phyloP scores from a whole-genome alignment of 2,113 vertebrate genomes.

The Machaerirhynchus nigripectus region DNA sequence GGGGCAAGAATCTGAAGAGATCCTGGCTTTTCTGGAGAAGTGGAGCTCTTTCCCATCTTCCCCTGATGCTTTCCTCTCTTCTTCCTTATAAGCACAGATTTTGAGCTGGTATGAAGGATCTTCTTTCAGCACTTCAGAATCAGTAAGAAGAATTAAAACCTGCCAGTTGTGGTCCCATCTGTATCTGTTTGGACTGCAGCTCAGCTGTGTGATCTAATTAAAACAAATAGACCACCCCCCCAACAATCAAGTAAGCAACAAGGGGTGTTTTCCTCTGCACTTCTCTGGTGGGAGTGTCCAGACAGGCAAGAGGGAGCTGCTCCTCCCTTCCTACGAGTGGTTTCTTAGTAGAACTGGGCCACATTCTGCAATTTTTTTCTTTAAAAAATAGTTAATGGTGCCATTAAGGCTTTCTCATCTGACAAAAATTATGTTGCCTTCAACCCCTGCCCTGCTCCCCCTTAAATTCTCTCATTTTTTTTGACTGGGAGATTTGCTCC shows the following conservation, averaged over 20 bases:
- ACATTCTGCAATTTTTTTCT: not conserved
- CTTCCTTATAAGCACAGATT: not conserved
- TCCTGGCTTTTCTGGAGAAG: not conserved
- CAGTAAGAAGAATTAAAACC: not conserved
- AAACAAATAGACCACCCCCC: not conserved
- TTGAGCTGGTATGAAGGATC: not conserved
- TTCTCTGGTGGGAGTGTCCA: not conserved
- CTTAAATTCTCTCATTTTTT: not conserved
- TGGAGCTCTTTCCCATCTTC: not conserved
- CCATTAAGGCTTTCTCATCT: not conserved
- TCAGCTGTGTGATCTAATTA: conserved; percentile 1
- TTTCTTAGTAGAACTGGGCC: not conserved
- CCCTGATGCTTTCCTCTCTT: not conserved
- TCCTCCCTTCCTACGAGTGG: not conserved
- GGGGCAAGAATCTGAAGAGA: not conserved
- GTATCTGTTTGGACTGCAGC: not conserved
- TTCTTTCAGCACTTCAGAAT: not conserved
- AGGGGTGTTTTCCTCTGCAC: not conserved
- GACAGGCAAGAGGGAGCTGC: not conserved
- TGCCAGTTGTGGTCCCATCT: conserved; percentile 2
- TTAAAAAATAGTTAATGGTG: not conserved
- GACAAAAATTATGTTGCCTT: not conserved
- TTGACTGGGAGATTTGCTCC: not conserved
- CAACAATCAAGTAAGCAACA: not conserved
- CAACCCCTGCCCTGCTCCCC: not conserved